Evolutionary conservation across 2,888 invertebrate species (phyloP), one percentile per base, ranked within the genome.

Genomic region (Crossocerus cetratus): DNA sequence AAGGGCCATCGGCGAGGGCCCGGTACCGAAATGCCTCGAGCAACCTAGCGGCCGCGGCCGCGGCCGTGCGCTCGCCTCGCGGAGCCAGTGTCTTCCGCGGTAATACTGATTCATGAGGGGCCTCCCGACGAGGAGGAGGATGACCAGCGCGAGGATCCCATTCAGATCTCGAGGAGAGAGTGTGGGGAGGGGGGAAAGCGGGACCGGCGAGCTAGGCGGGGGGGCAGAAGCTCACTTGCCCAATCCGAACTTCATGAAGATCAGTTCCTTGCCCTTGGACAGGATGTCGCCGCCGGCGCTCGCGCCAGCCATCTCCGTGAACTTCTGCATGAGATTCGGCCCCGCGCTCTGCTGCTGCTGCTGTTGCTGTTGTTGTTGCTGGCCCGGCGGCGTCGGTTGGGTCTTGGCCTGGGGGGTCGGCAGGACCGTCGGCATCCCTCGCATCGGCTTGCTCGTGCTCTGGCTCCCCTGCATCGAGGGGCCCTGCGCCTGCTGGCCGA

Each of bases 211-310:
- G 64, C 55, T 65, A 69, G 43, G 20, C 53, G 58, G 56, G 63
- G 58, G 56, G 63, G 18, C 72, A 44, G 70, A 69, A 65, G 74
- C 74, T 90, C 90, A 91, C 88, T 91, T 91, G 87, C 96, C 96
- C 85, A 97, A 93, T 82, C 97, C 97, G 91, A 97, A 97, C 92
- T 96, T 96, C 95, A 97, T 97, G 91, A 97, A 97, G 90, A 97
- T 96, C 83, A 97, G 94, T 92, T 97, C 97, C 92, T 97, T 97
- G 87, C 97, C 97, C 91, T 97, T 97, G 88, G 97, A 96, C 85
- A 97, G 93, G 84, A 97, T 96, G 90, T 97, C 97, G 86, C 96
- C 96, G 78, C 97, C 97, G 83, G 96, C 96, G 75, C 95, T 95
- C 54, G 91, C 91, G 22, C 90, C 91, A 69, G 96, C 95, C 92